phyloP scores from a whole-genome alignment of 2,797 vertebrate species.

The Pygocentrus nattereri region DNA sequence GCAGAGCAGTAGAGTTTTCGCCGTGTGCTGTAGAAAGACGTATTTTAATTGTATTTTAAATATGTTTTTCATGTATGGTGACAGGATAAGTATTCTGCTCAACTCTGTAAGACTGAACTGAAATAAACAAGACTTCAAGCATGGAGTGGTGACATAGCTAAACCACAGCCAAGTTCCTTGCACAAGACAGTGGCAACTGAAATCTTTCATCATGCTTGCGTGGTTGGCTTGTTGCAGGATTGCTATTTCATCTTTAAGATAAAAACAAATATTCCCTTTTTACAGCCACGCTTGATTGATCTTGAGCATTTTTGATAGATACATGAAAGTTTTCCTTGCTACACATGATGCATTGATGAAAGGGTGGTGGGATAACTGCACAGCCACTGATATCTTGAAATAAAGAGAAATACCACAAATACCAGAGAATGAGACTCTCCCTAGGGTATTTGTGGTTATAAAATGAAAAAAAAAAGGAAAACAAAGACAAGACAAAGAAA shows the following conservation, averaged over 20 bases:
- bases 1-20: no score
- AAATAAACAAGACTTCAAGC: neutral
- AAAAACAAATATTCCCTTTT: slow-evolving; percentile 2
- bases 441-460: neutral
- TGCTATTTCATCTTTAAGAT: neutral
- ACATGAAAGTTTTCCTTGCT: neutral
- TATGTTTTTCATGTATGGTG: no score
- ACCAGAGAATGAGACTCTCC: neutral
- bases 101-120: no score
- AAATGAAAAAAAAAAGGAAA: neutral
- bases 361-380: neutral
- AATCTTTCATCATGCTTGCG: slow-evolving; percentile 7
- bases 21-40: no score
- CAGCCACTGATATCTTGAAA: neutral
- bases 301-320: slow-evolving; percentile 8
- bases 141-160: neutral
- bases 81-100: no score
- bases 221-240: slow-evolving; percentile 7
- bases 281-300: neutral
- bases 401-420: neutral
- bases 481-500: neutral
- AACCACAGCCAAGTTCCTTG: neutral
- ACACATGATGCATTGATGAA: neutral
- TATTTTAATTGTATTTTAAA: no score
- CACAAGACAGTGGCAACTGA: slow-evolving; percentile 7